phyloP scores from a whole-genome alignment of 2,113 vertebrate species.

The Istiophorus platypterus region DNA sequence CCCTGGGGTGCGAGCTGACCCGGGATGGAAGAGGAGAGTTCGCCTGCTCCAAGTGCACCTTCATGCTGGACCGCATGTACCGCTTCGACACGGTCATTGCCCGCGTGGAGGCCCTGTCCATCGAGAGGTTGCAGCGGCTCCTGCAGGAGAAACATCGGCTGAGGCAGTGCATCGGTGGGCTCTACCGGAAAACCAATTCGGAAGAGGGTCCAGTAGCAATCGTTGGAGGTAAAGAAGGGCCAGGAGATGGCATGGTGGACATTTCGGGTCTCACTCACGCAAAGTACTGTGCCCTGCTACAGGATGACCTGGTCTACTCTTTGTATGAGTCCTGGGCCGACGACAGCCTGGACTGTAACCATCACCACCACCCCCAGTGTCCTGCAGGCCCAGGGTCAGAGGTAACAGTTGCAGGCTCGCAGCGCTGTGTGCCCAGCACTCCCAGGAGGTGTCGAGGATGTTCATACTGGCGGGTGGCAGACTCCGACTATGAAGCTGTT shows the following conservation, averaged over 20 bases:
- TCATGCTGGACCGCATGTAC: constrained; percentile 97
- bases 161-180: constrained; percentile 90
- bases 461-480: constrained; percentile 87
- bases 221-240: constrained; percentile 4
- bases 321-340: constrained; percentile 95
- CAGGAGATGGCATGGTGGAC: constrained; percentile 85
- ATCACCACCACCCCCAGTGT: constrained; percentile 80
- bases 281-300: constrained; percentile 90
- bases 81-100: constrained; percentile 96
- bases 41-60: constrained; percentile 95
- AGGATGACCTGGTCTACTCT: constrained; percentile 93
- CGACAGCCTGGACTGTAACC: constrained; percentile 83
- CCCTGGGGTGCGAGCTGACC: constrained; percentile 89
- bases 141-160: constrained; percentile 94
- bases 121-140: constrained; percentile 93
- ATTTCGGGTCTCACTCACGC: constrained; percentile 87
- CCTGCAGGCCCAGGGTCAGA: constrained; percentile 73
- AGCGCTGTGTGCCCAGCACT: constrained; percentile 64
- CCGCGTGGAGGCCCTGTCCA: constrained; percentile 94
- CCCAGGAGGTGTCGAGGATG: constrained; percentile 90
- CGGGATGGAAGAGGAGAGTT: constrained; percentile 95
- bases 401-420: constrained; percentile 62
- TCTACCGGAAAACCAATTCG: constrained; percentile 90
- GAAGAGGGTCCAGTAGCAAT: constrained; percentile 57
- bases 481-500: constrained; percentile 95